Conservation (phyloP, 2,888 invertebrate genomes). For the Caenorhabditis sp. region DNA sequence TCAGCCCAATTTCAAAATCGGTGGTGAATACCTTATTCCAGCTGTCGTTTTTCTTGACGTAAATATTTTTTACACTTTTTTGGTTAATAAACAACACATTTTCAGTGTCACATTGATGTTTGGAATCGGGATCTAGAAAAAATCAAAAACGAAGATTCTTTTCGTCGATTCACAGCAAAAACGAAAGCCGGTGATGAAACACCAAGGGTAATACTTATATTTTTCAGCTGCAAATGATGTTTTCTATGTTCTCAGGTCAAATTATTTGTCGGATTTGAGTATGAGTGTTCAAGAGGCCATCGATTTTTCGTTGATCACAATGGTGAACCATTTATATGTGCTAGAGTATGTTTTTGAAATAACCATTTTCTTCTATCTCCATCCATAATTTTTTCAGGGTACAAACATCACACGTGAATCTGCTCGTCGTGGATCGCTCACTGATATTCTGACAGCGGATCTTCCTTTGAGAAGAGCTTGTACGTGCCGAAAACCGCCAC, state of each 20-base stretch:
- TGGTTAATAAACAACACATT: constrained; percentile 6
- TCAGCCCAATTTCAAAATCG: constrained; percentile 88
- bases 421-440: constrained; percentile 1
- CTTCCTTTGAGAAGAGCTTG: constrained; percentile 90
- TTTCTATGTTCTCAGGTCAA: constrained; percentile 27
- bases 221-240: too few relatives aligned
- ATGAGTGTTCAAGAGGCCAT: constrained; percentile 97
- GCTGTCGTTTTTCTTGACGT: constrained; percentile 81
- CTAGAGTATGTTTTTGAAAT: constrained; percentile 15
- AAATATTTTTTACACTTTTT: constrained; percentile 6
- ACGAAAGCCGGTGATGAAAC: constrained; percentile 9
- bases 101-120: constrained; percentile 24
- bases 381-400: neutral
- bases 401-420: constrained; percentile 15
- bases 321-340: constrained; percentile 40
- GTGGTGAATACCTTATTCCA: constrained; percentile 88
- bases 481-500: constrained; percentile 77
- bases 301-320: constrained; percentile 81
- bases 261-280: constrained; percentile 89
- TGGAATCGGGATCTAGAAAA: constrained; percentile 43
- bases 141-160: constrained; percentile 29
- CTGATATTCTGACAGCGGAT: constrained; percentile 79
- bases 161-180: constrained; percentile 12
- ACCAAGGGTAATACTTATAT: neutral
- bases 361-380: neutral